phyloP scores from a whole-genome alignment of 64 coral and sea anemone species.

The Pachyseris speciosa region DNA sequence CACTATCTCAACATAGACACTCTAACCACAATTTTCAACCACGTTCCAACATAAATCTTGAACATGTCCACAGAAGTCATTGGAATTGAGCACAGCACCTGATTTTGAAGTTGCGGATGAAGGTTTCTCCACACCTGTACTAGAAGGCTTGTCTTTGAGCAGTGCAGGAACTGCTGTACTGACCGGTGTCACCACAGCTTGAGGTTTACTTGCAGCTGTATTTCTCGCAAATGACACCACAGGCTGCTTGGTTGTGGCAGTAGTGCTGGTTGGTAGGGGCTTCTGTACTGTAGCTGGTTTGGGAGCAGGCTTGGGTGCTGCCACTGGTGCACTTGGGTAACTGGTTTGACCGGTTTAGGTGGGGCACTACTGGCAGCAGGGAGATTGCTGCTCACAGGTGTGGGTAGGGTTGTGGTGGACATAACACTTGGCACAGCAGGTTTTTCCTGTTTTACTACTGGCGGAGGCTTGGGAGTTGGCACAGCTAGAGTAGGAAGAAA shows the following conservation, averaged over 20 bases:
- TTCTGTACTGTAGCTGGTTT: conserved; percentile 35
- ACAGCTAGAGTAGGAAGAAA: conserved; percentile 35
- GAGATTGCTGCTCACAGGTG: conserved; percentile 16
- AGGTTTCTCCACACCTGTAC: conserved; percentile 15
- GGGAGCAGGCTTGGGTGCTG: conserved; percentile 1
- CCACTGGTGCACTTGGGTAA: not conserved
- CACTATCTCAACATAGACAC: too few species aligned
- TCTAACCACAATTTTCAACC: too few species aligned
- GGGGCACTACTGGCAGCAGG: not conserved
- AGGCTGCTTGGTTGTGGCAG: conserved; percentile 7
- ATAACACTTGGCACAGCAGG: not conserved
- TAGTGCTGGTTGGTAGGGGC: conserved; percentile 29
- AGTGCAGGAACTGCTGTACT: not conserved
- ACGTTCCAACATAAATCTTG: too few species aligned
- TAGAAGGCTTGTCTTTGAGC: conserved; percentile 3
- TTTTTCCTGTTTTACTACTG: conserved; percentile 43
- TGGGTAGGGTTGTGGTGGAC: not conserved
- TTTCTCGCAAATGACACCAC: conserved; percentile 11
- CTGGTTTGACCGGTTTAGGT: conserved; percentile 23
- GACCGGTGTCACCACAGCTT: conserved; percentile 11
- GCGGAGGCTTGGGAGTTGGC: not conserved
- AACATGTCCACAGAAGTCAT: not conserved
- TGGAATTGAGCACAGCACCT: not conserved
- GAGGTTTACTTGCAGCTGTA: not conserved
- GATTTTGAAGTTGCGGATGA: not conserved